Percentiles rank a stretch among this genome's conserved stretches.
Evolutionary conservation across 2,888 invertebrate genomes (phyloP).

Genomic region (Cephalotes varians): DNA sequence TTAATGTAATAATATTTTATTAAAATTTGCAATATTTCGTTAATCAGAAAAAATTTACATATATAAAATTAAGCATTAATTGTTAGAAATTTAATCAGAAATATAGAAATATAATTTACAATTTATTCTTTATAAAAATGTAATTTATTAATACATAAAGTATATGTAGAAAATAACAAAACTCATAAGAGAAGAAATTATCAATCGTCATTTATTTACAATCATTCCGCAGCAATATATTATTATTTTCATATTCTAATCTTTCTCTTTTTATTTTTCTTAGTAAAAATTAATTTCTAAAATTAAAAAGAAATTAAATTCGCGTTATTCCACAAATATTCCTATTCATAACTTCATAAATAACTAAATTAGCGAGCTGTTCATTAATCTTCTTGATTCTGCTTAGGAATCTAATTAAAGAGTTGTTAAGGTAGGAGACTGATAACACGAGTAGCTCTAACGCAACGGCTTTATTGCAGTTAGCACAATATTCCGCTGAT

Average conservation of each 20-base stretch:
- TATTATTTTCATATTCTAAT: neutral
- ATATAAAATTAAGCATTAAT: neutral
- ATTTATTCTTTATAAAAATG: neutral
- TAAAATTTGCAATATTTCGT: neutral
- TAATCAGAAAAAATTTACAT: neutral
- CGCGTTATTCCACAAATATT: neutral
- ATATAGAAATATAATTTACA: neutral
- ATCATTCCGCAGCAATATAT: neutral
- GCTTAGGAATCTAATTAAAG: conserved; percentile 20
- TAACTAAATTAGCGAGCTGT: conserved; percentile 9
- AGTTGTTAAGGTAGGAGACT: conserved; percentile 12
- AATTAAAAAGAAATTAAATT: conserved; percentile 17
- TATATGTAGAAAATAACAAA: conserved; percentile 1
- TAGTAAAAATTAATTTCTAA: conserved; percentile 1
- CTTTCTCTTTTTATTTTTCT: neutral
- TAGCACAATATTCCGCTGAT: conserved; percentile 31
- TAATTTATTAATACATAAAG: neutral
- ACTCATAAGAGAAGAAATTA: neutral
- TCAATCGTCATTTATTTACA: conserved; percentile 37
- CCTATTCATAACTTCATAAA: conserved; percentile 1
- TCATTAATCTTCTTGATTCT: conserved; percentile 8
- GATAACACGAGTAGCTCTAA: conserved; percentile 25
- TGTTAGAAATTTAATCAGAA: neutral
- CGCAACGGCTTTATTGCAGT: conserved; percentile 40
- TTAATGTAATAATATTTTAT: neutral